A percentile compares a stretch with the other conserved stretches of the same genome.
Evolutionary conservation across 2,888 invertebrate species (phyloP).

Genomic region (Dasysyrphus albostriatus): DNA sequence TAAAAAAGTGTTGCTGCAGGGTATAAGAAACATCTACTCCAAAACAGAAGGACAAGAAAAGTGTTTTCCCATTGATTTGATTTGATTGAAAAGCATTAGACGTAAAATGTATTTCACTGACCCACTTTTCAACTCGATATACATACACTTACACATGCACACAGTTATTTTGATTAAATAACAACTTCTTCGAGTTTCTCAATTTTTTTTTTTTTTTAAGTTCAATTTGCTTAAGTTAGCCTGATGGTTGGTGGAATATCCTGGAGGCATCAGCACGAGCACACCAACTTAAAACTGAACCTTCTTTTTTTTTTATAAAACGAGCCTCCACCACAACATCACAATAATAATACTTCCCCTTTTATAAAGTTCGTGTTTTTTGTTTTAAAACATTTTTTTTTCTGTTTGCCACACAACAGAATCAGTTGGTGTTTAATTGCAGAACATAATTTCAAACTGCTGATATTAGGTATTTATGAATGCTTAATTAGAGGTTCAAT

Average conservation of each 20-base stretch:
- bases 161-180: constrained; percentile 23
- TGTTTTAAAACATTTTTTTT: not conserved
- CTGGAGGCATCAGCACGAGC: not conserved
- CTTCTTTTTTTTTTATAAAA: too few relatives aligned
- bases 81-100: constrained; percentile 38
- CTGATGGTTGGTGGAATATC: not conserved
- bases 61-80: constrained; percentile 36
- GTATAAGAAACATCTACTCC: constrained; percentile 8
- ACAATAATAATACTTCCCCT: not conserved
- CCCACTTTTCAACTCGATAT: constrained; percentile 1
- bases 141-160: not conserved
- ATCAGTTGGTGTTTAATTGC: constrained; percentile 19
- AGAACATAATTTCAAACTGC: constrained; percentile 42
- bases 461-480: constrained; percentile 45
- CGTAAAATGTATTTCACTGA: constrained; percentile 36
- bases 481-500: constrained; percentile 47
- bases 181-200: constrained; percentile 26
- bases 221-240: constrained; percentile 16
- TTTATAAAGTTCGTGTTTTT: not conserved
- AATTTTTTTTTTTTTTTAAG: constrained; percentile 26
- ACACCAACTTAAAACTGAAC: not conserved
- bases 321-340: not conserved
- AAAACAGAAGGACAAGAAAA: constrained; percentile 32
- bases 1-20: constrained; percentile 24
- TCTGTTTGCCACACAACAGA: not conserved